Evolutionary conservation across 2,888 invertebrate genomes (phyloP), one percentile per base, ranked within the genome.

Genomic region (Tetragnatha montana): DNA sequence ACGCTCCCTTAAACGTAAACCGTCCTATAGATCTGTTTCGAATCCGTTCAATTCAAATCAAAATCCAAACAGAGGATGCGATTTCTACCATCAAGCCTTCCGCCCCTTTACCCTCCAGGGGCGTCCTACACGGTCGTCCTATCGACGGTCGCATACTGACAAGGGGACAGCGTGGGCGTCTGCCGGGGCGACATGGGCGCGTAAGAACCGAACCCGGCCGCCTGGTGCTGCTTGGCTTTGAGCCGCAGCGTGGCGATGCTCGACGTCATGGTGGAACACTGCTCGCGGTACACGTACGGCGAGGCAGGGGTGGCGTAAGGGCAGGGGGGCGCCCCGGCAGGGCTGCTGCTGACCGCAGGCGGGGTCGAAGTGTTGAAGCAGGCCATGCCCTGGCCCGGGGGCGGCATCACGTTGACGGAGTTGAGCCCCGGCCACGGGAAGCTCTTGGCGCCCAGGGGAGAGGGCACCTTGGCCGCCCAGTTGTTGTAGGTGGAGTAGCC

Each of bases 401-500:
- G 95, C 93, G 96, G 97, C 91, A 93, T 93, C 0, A 97, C 96
- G 92, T 94, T 94, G 81, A 94, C 93, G 8, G 94, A 94, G 21
- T 88, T 88, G 51, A 88, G 87, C 76, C 87, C 87, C 50, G 92
- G 91, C 98, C 98, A 98, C 8, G 97, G 96, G 93, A 98, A 98
- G 80, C 89, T 89, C 89, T 89, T 89, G 35, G 89, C 89, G 79
- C 93, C 93, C 92, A 98, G 94, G 0, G 98, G 98, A 91, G 97
- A 97, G 17, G 98, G 97, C 70, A 98, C 98, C 93, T 98, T 98
- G 70, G 97, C 95, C 70, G 98, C 98, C 98, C 98, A 98, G 94
- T 98, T 98, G 76, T 89, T 89, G 76, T 89, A 89, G 87, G 95
- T 95, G 87, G 96, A 96, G 94, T 98, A 98, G 81, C 95, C 97